Evolutionary conservation across 2,888 invertebrate genomes (phyloP).

Genomic region (Amiota mariae): DNA sequence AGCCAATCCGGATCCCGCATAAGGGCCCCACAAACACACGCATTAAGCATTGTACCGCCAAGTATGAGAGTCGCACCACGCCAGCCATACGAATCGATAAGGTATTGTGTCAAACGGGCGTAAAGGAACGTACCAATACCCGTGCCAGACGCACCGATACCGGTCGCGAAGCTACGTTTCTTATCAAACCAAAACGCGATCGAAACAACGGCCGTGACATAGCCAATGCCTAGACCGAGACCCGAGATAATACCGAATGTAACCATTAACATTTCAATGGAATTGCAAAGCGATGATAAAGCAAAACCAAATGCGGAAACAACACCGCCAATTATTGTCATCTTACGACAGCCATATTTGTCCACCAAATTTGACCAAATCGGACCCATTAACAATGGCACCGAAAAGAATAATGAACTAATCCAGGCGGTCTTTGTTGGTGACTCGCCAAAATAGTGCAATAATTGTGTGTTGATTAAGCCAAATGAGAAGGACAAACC

Average conservation of each 20-base stretch:
- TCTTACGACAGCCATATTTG: slow-evolving; percentile 86
- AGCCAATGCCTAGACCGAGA: slow-evolving; percentile 85
- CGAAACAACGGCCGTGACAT: slow-evolving; percentile 91
- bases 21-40: slow-evolving; percentile 88
- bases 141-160: slow-evolving; percentile 90
- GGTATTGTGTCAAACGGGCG: slow-evolving; percentile 87
- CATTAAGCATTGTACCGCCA: slow-evolving; percentile 88
- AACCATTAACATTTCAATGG: slow-evolving; percentile 85
- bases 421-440: slow-evolving; percentile 92
- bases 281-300: slow-evolving; percentile 81
- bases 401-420: slow-evolving; percentile 90
- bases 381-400: slow-evolving; percentile 86
- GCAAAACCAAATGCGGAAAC: slow-evolving; percentile 85
- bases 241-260: slow-evolving; percentile 91
- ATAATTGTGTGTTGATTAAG: slow-evolving; percentile 87
- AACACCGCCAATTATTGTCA: slow-evolving; percentile 84
- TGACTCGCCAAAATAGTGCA: slow-evolving; percentile 85
- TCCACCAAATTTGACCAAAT: slow-evolving; percentile 85
- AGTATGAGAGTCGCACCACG: slow-evolving; percentile 85
- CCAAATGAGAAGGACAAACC: slow-evolving; percentile 96
- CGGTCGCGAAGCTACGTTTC: slow-evolving; percentile 88
- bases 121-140: slow-evolving; percentile 92
- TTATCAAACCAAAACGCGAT: slow-evolving; percentile 95
- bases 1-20: slow-evolving; percentile 92
- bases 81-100: slow-evolving; percentile 86